phyloP scores from a whole-genome alignment of 2,113 vertebrate species.

The Barbus barbus region DNA sequence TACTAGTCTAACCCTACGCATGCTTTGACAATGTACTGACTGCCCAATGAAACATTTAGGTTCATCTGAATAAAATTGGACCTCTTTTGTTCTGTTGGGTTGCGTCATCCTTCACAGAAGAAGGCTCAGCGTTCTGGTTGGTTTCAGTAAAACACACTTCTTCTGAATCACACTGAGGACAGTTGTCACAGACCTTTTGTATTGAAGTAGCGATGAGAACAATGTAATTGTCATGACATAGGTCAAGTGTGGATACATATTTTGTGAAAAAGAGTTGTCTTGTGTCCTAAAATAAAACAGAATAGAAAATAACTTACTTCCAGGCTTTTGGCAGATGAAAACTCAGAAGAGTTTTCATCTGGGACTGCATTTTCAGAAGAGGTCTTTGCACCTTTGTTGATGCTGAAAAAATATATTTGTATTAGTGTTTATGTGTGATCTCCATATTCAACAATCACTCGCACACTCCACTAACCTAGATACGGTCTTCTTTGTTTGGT shows the following conservation, averaged over 20 bases:
- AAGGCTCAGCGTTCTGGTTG: background rate
- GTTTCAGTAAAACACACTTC: background rate
- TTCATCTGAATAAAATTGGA: background rate
- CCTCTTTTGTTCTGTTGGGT: background rate
- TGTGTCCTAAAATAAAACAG: too few relatives aligned
- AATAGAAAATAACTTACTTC: conserved; percentile 5
- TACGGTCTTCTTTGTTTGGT: background rate
- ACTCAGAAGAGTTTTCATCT: background rate
- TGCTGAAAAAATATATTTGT: background rate
- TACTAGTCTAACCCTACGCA: background rate
- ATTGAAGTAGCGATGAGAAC: background rate
- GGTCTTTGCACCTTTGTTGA: too few relatives aligned
- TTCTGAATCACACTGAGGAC: background rate
- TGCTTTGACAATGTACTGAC: background rate
- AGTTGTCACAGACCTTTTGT: background rate
- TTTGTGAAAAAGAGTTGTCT: too few relatives aligned
- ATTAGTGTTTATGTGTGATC: too few relatives aligned
- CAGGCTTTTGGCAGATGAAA: background rate
- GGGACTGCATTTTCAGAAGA: background rate
- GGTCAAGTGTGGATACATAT: background rate
- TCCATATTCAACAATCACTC: background rate
- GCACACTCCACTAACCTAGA: background rate
- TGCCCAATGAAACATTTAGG: background rate
- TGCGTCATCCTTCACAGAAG: background rate
- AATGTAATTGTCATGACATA: background rate